Percentiles rank a stretch among this genome's conserved stretches.
Evolutionary conservation across 2,888 invertebrate species (phyloP).

Genomic region (Hirtodrosophila cameraria): DNA sequence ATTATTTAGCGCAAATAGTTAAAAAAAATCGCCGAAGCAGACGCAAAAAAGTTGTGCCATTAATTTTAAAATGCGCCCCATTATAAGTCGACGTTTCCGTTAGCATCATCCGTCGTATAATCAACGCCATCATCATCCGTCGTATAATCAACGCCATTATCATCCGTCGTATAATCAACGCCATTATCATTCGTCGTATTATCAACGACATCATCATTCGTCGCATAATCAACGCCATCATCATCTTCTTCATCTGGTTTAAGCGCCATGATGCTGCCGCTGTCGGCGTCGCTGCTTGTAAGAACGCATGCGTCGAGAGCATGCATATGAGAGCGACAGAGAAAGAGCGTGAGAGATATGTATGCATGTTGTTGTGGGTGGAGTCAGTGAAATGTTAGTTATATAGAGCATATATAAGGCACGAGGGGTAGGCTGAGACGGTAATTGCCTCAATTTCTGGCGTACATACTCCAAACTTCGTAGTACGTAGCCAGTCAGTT

Average conservation of each 20-base stretch:
- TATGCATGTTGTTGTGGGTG: conserved; percentile 54
- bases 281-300: neutral
- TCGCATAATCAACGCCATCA: conserved; percentile 51
- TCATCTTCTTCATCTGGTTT: conserved; percentile 36
- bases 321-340: conserved; percentile 11
- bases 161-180: conserved; percentile 41
- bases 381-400: conserved; percentile 35
- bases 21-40: conserved; percentile 48
- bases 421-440: conserved; percentile 46
- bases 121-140: conserved; percentile 48
- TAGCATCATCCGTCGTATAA: conserved; percentile 37
- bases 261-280: conserved; percentile 33
- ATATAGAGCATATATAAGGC: conserved; percentile 27
- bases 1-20: conserved; percentile 66
- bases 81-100: conserved; percentile 53
- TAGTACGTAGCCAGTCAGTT: conserved; percentile 49
- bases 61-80: conserved; percentile 70
- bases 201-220: no score
- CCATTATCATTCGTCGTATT: conserved; percentile 57
- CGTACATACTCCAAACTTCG: conserved; percentile 47
- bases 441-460: conserved; percentile 78
- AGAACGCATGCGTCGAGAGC: conserved; percentile 59
- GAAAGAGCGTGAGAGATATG: conserved; percentile 13
- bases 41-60: conserved; percentile 70
- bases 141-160: conserved; percentile 43